Conservation (phyloP, 2,113 vertebrate species). For the Xerus inauris region DNA sequence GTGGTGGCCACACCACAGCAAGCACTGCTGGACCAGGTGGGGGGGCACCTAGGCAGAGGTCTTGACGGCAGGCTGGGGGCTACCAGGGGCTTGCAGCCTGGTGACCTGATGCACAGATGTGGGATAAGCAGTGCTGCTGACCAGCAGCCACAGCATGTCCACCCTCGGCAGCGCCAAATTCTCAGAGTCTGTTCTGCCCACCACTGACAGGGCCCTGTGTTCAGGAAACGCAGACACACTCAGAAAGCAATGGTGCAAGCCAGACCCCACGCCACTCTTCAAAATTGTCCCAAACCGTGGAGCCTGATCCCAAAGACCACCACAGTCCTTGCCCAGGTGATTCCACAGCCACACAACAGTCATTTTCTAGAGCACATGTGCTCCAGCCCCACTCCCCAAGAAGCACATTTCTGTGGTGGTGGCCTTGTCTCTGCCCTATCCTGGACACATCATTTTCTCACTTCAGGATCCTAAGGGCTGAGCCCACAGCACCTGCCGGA, state of each 20-base stretch:
- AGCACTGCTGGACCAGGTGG: background rate
- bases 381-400: fast-evolving
- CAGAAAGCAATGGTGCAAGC: background rate
- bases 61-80: background rate
- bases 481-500: background rate
- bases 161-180: fast-evolving
- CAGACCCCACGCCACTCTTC: background rate
- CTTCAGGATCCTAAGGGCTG: background rate
- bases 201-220: background rate
- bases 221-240: background rate
- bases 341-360: fast-evolving
- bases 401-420: fast-evolving
- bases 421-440: background rate
- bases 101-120: background rate
- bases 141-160: fast-evolving
- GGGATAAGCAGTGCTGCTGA: background rate
- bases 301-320: fast-evolving
- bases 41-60: background rate
- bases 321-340: fast-evolving
- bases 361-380: fast-evolving
- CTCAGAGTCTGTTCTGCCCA: background rate
- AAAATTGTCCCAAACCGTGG: too few species aligned
- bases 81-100: background rate
- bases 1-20: fast-evolving
- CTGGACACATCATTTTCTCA: fast-evolving